These are phyloP conservation scores for Cloeon dipterum DNA, from an alignment of 2,888 invertebrate species.

Conservation along the genomic window DNA sequence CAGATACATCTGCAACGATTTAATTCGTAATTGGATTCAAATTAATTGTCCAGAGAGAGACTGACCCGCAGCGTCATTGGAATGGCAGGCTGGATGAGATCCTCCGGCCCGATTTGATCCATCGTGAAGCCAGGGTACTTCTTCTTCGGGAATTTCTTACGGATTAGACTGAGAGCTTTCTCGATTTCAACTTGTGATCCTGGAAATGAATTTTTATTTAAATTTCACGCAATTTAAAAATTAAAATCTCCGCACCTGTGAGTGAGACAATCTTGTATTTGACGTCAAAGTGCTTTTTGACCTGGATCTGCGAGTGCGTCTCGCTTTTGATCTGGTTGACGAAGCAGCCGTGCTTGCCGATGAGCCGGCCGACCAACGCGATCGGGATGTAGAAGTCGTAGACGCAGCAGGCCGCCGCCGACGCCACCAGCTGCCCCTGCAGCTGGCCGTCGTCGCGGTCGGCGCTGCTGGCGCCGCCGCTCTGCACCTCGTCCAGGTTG, in stretches of 20 bases:
- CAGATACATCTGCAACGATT: constrained; percentile 42
- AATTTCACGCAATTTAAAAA: not conserved
- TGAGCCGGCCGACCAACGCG: constrained; percentile 59
- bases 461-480: constrained; percentile 11
- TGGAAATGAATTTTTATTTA: no score
- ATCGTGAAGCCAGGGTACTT: constrained; percentile 60
- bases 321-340: constrained; percentile 58
- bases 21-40: not conserved
- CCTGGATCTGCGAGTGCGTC: constrained; percentile 52
- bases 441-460: no score
- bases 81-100: constrained; percentile 23
- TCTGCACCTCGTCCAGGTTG: no score
- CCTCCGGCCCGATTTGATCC: constrained; percentile 22
- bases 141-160: constrained; percentile 61
- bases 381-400: constrained; percentile 57
- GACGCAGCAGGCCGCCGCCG: constrained; percentile 15
- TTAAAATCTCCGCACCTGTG: constrained; percentile 40
- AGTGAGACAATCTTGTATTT: constrained; percentile 65
- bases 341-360: constrained; percentile 61
- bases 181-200: constrained; percentile 57
- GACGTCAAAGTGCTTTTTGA: constrained; percentile 53
- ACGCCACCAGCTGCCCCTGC: no score
- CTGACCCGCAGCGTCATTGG: constrained; percentile 33
- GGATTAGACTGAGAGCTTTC: constrained; percentile 59
- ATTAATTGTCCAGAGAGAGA: constrained; percentile 2